Conservation (phyloP, 2,113 vertebrate genomes). For the Monopterus albus region DNA sequence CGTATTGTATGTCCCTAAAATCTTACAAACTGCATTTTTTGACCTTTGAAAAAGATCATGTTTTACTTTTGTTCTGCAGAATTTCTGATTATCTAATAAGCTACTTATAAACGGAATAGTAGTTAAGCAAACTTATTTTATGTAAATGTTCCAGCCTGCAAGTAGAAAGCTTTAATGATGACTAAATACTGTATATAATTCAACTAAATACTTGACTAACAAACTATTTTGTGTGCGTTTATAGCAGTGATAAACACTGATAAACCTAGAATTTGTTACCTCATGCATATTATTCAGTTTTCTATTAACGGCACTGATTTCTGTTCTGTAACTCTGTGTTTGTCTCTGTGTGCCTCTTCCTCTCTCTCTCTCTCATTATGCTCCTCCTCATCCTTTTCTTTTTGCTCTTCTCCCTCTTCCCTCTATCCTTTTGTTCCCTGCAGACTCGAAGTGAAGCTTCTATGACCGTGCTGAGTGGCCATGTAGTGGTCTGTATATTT, state of each 20-base stretch:
- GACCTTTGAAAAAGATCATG: conserved; percentile 20
- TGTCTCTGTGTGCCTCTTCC: background rate
- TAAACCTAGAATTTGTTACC: background rate
- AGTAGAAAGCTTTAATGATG: background rate
- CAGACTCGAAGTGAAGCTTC: conserved; percentile 98
- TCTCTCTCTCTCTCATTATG: background rate
- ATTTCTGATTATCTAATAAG: conserved; percentile 33
- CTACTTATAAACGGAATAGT: conserved; percentile 62
- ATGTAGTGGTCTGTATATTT: conserved; percentile 99
- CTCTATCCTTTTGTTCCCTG: conserved; percentile 37
- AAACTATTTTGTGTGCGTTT: conserved; percentile 50
- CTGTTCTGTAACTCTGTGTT: conserved; percentile 2
- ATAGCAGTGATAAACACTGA: conserved; percentile 37
- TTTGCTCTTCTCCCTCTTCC: conserved; percentile 35
- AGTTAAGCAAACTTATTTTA: conserved; percentile 48
- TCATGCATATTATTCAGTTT: conserved; percentile 6
- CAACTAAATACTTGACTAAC: conserved; percentile 42
- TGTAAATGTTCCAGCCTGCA: background rate
- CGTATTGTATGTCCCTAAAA: conserved; percentile 36
- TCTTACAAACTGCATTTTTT: conserved; percentile 64
- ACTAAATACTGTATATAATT: conserved; percentile 1
- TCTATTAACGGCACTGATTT: background rate
- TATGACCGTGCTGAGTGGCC: conserved; percentile 98
- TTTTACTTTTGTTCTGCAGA: conserved; percentile 14
- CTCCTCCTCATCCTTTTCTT: conserved; percentile 25